Evolutionary conservation across 2,888 invertebrate genomes (phyloP).

Genomic region (Watsonalla binaria): DNA sequence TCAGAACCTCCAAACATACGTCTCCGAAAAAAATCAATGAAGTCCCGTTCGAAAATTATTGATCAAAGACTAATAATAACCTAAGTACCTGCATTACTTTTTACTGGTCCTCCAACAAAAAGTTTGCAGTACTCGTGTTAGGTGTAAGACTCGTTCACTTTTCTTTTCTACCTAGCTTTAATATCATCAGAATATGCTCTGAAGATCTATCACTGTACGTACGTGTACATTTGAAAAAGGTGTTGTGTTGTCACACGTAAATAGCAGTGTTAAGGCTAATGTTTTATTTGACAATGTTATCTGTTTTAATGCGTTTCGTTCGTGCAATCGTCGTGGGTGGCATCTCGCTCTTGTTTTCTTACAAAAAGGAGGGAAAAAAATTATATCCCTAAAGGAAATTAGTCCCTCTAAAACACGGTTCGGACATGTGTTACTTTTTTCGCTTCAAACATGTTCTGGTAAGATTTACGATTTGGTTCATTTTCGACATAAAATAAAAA

Average conservation of each 20-base stretch:
- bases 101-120: no score
- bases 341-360: constrained; percentile 55
- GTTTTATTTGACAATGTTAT: constrained; percentile 39
- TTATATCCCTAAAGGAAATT: constrained; percentile 69
- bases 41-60: no score
- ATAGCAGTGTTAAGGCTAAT: constrained; percentile 32
- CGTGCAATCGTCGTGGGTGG: constrained; percentile 70
- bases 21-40: no score
- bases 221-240: constrained; percentile 5
- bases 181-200: not conserved
- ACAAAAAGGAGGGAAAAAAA: constrained; percentile 57
- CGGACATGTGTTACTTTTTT: constrained; percentile 77
- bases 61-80: no score
- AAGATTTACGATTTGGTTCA: constrained; percentile 69
- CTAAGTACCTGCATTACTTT: no score
- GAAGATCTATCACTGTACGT: no score
- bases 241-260: constrained; percentile 21
- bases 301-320: constrained; percentile 27
- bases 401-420: constrained; percentile 73
- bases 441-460: constrained; percentile 67
- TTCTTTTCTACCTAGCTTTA: not conserved
- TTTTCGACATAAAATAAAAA: constrained; percentile 59
- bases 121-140: no score
- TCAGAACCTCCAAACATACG: no score
- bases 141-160: no score